Percentiles rank a stretch among this genome's conserved stretches.
Conservation (phyloP, 2,888 invertebrate genomes). For the Drosophila limbata region DNA sequence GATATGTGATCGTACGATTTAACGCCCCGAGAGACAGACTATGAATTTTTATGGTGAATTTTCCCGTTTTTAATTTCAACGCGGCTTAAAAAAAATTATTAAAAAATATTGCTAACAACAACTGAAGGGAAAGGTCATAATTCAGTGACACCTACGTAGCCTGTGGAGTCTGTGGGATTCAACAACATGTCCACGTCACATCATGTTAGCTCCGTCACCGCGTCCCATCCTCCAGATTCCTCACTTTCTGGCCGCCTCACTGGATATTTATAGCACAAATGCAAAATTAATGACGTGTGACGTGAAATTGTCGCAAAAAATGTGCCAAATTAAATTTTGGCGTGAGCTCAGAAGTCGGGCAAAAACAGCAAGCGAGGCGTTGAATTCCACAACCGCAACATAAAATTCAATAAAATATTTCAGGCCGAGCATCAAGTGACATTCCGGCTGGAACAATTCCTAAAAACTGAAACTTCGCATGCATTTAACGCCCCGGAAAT, state of each 20-base stretch:
- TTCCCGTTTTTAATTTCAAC: constrained; percentile 64
- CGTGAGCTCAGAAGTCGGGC: constrained; percentile 8
- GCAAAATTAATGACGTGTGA: constrained; percentile 80
- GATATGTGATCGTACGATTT: constrained; percentile 57
- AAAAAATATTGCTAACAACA: constrained; percentile 27
- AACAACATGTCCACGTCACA: constrained; percentile 49
- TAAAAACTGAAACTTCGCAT: not conserved
- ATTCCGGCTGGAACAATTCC: constrained; percentile 7
- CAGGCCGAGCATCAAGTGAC: constrained; percentile 19
- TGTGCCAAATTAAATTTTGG: constrained; percentile 63
- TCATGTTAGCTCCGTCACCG: constrained; percentile 17
- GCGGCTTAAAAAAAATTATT: constrained; percentile 19
- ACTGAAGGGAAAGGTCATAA: constrained; percentile 32
- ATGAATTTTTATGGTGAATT: constrained; percentile 68
- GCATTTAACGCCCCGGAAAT: not conserved
- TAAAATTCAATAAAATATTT: constrained; percentile 59
- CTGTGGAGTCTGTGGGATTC: constrained; percentile 12
- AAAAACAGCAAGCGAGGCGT: constrained; percentile 39
- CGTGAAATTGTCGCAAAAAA: constrained; percentile 65
- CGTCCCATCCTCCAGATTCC: not conserved
- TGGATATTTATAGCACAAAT: constrained; percentile 77
- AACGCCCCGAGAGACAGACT: constrained; percentile 56
- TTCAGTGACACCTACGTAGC: constrained; percentile 44
- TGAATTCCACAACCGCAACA: constrained; percentile 50
- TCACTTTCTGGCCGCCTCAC: constrained; percentile 25